phyloP scores from a whole-genome alignment of 2,113 vertebrate genomes.

The Daphoenositta chrysoptera region DNA sequence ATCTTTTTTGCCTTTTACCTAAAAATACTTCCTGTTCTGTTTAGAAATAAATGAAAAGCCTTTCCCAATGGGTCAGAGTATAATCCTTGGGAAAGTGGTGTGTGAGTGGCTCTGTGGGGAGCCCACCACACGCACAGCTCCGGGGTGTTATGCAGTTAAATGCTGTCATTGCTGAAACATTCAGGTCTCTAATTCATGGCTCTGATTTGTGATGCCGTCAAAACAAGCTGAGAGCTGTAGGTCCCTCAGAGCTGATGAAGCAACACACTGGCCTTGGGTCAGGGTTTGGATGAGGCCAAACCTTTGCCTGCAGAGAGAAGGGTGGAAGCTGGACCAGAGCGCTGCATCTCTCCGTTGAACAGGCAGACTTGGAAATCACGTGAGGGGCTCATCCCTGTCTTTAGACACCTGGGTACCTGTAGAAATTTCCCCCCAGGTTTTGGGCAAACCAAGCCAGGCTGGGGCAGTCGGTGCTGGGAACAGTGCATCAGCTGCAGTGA shows the following conservation, averaged over 20 bases:
- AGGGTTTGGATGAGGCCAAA: neutral
- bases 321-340: neutral
- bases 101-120: neutral
- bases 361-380: neutral
- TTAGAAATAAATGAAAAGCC: neutral
- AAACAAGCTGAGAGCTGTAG: neutral
- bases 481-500: neutral
- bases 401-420: neutral
- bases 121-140: accelerated
- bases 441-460: neutral
- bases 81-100: neutral
- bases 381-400: accelerated
- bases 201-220: neutral
- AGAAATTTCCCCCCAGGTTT: neutral
- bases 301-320: neutral
- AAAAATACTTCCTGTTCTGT: neutral
- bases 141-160: accelerated
- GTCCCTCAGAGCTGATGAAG: neutral
- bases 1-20: neutral
- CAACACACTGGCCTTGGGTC: neutral
- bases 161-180: neutral
- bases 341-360: accelerated
- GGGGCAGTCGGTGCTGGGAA: neutral
- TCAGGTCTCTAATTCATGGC: neutral
- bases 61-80: neutral